Evolutionary conservation across 2,888 invertebrate species (phyloP).

Genomic region (Heliconius erato): DNA sequence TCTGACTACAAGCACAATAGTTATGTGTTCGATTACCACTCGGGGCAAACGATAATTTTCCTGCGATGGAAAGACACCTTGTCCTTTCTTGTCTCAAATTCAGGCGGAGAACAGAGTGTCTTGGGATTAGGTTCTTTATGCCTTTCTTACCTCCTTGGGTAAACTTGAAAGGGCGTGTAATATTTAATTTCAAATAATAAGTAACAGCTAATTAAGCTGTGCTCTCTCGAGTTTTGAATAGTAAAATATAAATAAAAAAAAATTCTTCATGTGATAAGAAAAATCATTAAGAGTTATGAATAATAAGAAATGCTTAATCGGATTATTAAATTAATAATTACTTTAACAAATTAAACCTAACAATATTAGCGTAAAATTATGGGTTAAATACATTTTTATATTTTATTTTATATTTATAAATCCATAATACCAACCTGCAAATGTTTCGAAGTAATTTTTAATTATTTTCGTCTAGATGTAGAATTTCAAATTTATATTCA

Average conservation of each 20-base stretch:
- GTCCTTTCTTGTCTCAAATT: background rate
- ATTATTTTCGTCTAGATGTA: conserved; percentile 40
- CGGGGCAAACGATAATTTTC: too few species aligned
- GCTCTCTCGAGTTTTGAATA: background rate
- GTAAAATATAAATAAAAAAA: background rate
- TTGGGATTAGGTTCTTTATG: background rate
- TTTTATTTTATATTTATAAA: background rate
- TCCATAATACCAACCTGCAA: conserved; percentile 50
- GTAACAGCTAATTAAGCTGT: too few species aligned
- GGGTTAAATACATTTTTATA: background rate
- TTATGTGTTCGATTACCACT: too few species aligned
- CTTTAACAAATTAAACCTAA: too few species aligned
- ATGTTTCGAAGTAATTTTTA: conserved; percentile 35
- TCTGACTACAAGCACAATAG: too few species aligned
- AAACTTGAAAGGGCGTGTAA: too few species aligned
- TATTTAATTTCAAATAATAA: too few species aligned
- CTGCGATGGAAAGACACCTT: background rate
- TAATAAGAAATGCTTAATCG: too few species aligned
- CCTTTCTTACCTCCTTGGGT: too few species aligned
- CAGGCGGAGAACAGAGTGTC: background rate
- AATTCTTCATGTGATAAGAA: background rate
- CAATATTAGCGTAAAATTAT: too few species aligned
- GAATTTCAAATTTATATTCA: conserved; percentile 61
- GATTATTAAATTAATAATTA: too few species aligned
- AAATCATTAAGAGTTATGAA: too few species aligned